A percentile compares a stretch with the other conserved stretches of the same genome.
Evolutionary conservation across 1,140 invertebrate species (phyloP).

Genomic region (Rhizoglyphus robini): DNA sequence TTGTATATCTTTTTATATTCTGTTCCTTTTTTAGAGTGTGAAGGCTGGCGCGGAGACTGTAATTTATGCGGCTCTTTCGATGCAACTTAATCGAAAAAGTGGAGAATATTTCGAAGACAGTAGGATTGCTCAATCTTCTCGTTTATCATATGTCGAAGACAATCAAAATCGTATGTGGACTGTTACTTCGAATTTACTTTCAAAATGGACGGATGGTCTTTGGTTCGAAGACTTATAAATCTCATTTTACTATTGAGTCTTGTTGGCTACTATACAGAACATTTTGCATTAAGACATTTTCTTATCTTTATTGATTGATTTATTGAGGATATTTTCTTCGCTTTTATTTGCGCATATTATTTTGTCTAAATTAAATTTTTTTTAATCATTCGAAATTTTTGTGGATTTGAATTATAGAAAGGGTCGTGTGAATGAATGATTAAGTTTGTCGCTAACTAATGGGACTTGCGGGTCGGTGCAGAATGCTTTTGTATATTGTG

Average conservation of each 20-base stretch:
- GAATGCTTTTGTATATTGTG: no score
- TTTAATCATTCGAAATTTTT: background rate
- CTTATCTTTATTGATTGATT: no score
- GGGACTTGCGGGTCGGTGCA: no score
- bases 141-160: constrained; percentile 37
- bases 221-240: constrained; percentile 14
- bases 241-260: background rate
- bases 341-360: no score
- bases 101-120: constrained; percentile 52
- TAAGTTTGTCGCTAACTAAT: no score
- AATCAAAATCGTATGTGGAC: constrained; percentile 43
- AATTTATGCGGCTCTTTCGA: constrained; percentile 54
- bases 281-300: no score
- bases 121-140: constrained; percentile 36
- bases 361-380: background rate
- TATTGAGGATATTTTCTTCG: no score
- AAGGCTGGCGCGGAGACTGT: constrained; percentile 54
- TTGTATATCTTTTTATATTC: constrained; percentile 7
- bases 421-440: no score
- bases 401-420: no score
- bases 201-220: constrained; percentile 20
- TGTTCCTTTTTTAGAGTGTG: background rate
- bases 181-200: constrained; percentile 24
- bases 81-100: constrained; percentile 45
- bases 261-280: no score